Evolutionary conservation across 2,888 invertebrate species (phyloP).

Genomic region (Pammene aurita): DNA sequence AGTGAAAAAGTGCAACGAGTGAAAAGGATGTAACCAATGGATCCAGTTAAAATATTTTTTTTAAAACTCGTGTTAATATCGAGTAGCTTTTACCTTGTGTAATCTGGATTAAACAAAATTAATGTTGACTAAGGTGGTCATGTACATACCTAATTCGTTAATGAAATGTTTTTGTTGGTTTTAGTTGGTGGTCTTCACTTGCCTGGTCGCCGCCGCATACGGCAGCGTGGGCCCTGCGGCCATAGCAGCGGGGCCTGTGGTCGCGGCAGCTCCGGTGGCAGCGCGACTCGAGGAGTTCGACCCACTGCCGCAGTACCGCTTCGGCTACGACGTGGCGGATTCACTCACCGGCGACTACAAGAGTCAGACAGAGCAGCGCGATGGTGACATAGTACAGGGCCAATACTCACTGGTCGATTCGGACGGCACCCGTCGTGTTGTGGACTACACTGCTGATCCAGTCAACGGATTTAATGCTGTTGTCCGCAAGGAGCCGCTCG

Average conservation of each 20-base stretch:
- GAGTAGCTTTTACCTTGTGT: not conserved
- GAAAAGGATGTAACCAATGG: conserved; percentile 35
- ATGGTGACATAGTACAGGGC: conserved; percentile 81
- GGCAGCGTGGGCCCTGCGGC: conserved; percentile 69
- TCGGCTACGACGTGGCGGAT: conserved; percentile 74
- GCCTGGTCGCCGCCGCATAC: conserved; percentile 65
- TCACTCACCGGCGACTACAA: conserved; percentile 77
- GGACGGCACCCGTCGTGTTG: conserved; percentile 71
- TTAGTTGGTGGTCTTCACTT: conserved; percentile 74
- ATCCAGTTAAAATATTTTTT: not conserved
- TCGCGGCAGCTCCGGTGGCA: conserved; percentile 58
- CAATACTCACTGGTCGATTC: conserved; percentile 73
- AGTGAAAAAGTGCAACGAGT: conserved; percentile 49
- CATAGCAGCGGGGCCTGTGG: conserved; percentile 60
- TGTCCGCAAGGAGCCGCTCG: conserved; percentile 53
- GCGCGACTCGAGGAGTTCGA: conserved; percentile 77
- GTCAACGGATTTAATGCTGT: conserved; percentile 52
- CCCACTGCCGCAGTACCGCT: conserved; percentile 83
- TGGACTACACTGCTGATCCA: conserved; percentile 73
- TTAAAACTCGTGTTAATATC: not conserved
- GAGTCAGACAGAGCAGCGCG: conserved; percentile 76
- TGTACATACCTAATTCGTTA: not conserved
- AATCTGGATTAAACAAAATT: conserved; percentile 11
- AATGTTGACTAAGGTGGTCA: not conserved
- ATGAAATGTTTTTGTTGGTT: conserved; percentile 47